phyloP scores from a whole-genome alignment of 2,888 invertebrate species.

The Campoletis raptor region DNA sequence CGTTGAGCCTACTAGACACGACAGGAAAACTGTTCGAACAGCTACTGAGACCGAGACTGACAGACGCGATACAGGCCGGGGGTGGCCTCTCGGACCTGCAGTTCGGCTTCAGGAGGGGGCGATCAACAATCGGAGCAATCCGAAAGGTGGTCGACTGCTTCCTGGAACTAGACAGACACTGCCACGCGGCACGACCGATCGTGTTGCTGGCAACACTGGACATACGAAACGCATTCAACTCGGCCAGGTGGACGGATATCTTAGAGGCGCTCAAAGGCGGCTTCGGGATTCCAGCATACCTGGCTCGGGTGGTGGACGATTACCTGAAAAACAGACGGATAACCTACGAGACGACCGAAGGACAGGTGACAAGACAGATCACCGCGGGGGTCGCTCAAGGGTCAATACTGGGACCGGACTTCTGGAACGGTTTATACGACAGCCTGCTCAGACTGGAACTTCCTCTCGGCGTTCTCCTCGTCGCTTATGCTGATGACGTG shows the following conservation, averaged over 20 bases:
- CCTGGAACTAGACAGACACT: neutral
- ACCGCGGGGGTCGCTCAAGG: conserved; percentile 7
- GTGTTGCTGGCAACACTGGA: conserved; percentile 66
- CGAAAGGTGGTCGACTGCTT: conserved; percentile 54
- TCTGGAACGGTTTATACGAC: neutral
- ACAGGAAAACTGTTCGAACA: conserved; percentile 66
- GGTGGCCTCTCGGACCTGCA: conserved; percentile 61
- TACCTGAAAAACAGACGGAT: conserved; percentile 65
- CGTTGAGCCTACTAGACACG: conserved; percentile 54
- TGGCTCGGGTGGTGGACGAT: conserved; percentile 57
- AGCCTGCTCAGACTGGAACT: neutral
- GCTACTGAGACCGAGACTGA: conserved; percentile 64
- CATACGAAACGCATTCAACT: conserved; percentile 58
- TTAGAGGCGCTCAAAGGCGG: conserved; percentile 43
- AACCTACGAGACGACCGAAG: conserved; percentile 62
- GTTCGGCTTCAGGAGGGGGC: conserved; percentile 8
- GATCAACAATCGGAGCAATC: conserved; percentile 68
- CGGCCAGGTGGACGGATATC: conserved; percentile 38
- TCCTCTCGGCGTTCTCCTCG: neutral
- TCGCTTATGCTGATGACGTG: conserved; percentile 5
- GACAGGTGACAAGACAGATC: conserved; percentile 4
- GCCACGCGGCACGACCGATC: conserved; percentile 60
- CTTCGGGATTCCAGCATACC: conserved; percentile 52
- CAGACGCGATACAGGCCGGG: conserved; percentile 45
- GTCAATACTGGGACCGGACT: neutral